phyloP scores from a whole-genome alignment of 1,140 invertebrate species.

The Philotrypesis tridentata region DNA sequence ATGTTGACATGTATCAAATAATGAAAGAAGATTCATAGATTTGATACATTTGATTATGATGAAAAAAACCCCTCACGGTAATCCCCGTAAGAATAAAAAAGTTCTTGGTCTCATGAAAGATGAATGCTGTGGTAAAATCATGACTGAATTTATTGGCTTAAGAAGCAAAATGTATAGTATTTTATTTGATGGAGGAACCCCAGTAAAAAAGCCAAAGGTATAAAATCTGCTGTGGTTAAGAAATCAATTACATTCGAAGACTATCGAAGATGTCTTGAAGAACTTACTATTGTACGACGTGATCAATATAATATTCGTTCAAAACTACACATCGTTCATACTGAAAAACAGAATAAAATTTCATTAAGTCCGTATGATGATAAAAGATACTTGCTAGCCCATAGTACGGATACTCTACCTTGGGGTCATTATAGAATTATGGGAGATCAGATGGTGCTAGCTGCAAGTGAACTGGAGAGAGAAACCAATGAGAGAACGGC shows the following conservation, averaged over 20 bases:
- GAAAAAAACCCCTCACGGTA: background rate
- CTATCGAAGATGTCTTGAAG: background rate
- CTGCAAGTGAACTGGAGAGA: no score
- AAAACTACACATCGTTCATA: no score
- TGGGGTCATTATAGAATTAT: no score
- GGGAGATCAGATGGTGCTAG: no score
- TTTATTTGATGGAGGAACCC: background rate
- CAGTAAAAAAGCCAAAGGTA: background rate
- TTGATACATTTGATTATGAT: constrained; percentile 25
- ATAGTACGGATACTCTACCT: no score
- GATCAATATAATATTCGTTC: no score
- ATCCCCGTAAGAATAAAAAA: constrained; percentile 6
- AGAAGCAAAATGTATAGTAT: constrained; percentile 18
- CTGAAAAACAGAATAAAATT: no score
- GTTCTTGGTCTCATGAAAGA: constrained; percentile 9
- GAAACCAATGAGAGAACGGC: no score
- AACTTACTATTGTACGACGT: no score
- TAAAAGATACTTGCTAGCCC: no score
- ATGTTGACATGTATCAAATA: constrained; percentile 54
- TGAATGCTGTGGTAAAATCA: background rate
- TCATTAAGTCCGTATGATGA: no score
- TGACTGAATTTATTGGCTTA: background rate
- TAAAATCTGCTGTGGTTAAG: background rate
- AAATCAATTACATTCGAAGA: background rate
- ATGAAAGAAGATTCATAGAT: constrained; percentile 52